Percentiles rank a stretch among this genome's conserved stretches.
These are phyloP conservation scores for Calypte anna DNA, from an alignment of 2,113 vertebrate genomes.

Conservation along the genomic window DNA sequence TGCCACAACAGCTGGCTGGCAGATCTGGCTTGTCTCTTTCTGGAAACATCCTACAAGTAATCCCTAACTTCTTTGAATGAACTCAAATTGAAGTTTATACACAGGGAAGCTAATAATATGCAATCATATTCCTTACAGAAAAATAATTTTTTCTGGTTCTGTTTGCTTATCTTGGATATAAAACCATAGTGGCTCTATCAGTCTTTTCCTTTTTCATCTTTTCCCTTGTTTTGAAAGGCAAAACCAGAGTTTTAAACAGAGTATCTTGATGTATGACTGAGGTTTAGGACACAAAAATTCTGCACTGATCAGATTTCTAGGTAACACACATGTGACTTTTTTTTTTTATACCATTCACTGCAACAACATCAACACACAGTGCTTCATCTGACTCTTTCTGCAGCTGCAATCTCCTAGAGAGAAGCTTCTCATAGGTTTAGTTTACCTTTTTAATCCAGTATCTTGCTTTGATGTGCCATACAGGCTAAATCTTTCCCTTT, in stretches of 20 bases:
- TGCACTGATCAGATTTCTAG: not conserved
- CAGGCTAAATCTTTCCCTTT: not conserved
- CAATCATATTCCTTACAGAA: not conserved
- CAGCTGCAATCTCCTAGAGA: not conserved
- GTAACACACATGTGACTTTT: not conserved
- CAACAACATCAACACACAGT: not conserved
- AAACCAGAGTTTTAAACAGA: not conserved
- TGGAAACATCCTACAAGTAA: not conserved
- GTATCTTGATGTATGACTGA: not conserved
- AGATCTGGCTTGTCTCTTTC: not conserved
- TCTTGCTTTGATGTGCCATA: slow-evolving; percentile 21
- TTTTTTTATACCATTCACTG: not conserved
- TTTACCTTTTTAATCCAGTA: not conserved
- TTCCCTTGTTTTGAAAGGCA: not conserved
- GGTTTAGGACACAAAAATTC: not conserved
- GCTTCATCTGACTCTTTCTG: not conserved
- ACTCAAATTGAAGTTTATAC: not conserved
- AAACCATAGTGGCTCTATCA: not conserved
- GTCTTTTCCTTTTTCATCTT: not conserved
- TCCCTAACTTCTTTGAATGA: not conserved
- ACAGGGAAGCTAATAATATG: not conserved
- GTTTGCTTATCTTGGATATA: not conserved
- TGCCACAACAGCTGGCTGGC: not conserved
- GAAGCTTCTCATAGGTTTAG: not conserved
- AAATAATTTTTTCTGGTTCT: not conserved